These are phyloP conservation scores for Hydractinia echinata DNA, from an alignment of 30 jellyfish, hydroid and myxozoan species.

Conservation along the genomic window DNA sequence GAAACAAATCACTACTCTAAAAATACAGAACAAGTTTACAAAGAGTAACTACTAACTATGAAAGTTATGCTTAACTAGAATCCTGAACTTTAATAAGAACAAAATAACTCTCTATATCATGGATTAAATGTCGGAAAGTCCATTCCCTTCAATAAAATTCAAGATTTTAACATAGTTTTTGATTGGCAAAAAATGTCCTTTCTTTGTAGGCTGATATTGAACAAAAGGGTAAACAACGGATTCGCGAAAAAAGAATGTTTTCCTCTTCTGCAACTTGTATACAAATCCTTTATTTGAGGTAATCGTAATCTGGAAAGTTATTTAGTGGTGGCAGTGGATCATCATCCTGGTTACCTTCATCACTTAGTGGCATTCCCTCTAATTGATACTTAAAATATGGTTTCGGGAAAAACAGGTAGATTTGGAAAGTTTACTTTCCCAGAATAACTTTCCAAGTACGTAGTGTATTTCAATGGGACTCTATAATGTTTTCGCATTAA, in stretches of 20 bases:
- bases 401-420: conserved; percentile 11
- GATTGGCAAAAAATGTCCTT: conserved; percentile 15
- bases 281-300: no score
- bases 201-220: conserved; percentile 4
- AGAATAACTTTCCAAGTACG: background rate
- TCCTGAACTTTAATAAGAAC: no score
- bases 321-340: no score
- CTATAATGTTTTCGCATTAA: background rate
- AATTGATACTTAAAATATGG: background rate
- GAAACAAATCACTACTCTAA: no score
- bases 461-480: background rate
- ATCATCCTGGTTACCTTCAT: no score
- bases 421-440: conserved; percentile 7
- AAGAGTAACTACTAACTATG: no score
- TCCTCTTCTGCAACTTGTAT: background rate
- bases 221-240: conserved; percentile 47
- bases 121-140: no score
- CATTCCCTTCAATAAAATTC: background rate
- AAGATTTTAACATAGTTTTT: background rate
- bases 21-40: no score
- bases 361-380: no score
- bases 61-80: no score
- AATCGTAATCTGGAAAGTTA: no score
- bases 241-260: conserved; percentile 30
- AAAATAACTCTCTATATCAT: no score